A percentile compares a stretch with the other conserved stretches of the same genome.
Conservation (phyloP, 2,888 invertebrate genomes). For the Megamerina dolium region DNA sequence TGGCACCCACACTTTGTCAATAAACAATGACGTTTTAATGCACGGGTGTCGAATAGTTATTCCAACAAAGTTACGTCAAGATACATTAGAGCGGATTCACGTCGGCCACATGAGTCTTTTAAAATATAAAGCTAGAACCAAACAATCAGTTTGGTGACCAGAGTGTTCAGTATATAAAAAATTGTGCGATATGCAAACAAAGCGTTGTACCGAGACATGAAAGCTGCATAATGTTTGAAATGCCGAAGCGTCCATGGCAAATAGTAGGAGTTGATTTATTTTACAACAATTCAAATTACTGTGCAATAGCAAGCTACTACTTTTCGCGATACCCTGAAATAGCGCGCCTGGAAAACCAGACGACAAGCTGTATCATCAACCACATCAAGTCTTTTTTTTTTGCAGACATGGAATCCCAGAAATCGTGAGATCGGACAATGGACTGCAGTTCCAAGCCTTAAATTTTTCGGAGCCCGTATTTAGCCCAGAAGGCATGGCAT, state of each 20-base stretch:
- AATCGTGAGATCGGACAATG: too few relatives aligned
- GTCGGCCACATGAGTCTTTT: slow-evolving; percentile 1
- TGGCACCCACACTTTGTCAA: too few relatives aligned
- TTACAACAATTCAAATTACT: slow-evolving; percentile 4
- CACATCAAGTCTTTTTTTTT: too few relatives aligned
- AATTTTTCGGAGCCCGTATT: too few relatives aligned
- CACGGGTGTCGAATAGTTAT: slow-evolving; percentile 5
- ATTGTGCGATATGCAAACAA: slow-evolving; percentile 2
- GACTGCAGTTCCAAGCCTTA: too few relatives aligned
- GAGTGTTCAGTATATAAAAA: background rate
- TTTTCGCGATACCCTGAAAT: slow-evolving; percentile 9
- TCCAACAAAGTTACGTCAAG: background rate
- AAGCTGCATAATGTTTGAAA: slow-evolving; percentile 1
- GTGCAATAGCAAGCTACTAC: slow-evolving; percentile 7
- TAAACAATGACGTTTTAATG: slow-evolving; percentile 8
- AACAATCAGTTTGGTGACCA: slow-evolving; percentile 1
- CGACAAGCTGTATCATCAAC: too few relatives aligned
- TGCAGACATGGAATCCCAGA: too few relatives aligned
- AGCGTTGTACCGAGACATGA: slow-evolving; percentile 3
- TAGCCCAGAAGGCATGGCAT: background rate
- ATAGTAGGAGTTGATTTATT: slow-evolving; percentile 10
- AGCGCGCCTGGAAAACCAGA: too few relatives aligned
- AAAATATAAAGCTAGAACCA: slow-evolving; percentile 3
- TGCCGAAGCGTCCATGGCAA: slow-evolving; percentile 8
- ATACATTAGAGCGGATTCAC: slow-evolving; percentile 4